These are phyloP conservation scores for Neoscelio sp. DNA, from an alignment of 2,888 invertebrate genomes.

Conservation along the genomic window DNA sequence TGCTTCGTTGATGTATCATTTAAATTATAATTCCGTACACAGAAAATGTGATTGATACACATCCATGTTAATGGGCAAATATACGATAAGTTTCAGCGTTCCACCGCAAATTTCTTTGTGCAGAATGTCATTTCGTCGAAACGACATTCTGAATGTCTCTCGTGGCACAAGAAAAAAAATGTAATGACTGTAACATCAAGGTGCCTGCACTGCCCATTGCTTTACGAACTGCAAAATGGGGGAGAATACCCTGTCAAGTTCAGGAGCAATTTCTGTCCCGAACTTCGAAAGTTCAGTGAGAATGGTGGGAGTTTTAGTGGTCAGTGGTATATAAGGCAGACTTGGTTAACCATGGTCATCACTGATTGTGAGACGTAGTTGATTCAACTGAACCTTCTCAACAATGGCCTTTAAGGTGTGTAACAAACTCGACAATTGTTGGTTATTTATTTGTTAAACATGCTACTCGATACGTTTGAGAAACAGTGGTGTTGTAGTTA, in stretches of 20 bases:
- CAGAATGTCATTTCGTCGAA: slow-evolving; percentile 23
- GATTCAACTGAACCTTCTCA: slow-evolving; percentile 78
- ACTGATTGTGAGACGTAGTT: slow-evolving; percentile 76
- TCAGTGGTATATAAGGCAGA: slow-evolving; percentile 79
- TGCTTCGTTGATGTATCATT: too few species aligned
- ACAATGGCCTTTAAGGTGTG: slow-evolving; percentile 82
- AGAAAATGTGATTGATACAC: too few species aligned
- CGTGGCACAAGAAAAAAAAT: slow-evolving; percentile 29
- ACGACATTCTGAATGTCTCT: slow-evolving; percentile 42
- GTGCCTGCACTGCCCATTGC: slow-evolving; percentile 14
- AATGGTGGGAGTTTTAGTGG: slow-evolving; percentile 69
- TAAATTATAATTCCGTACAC: not conserved
- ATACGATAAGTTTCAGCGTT: too few species aligned
- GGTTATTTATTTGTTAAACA: slow-evolving; percentile 3
- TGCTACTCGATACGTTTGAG: too few species aligned
- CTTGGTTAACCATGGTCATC: slow-evolving; percentile 77
- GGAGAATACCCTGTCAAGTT: slow-evolving; percentile 70
- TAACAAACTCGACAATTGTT: slow-evolving; percentile 62
- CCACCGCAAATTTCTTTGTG: slow-evolving; percentile 43
- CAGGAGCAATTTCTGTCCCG: slow-evolving; percentile 70
- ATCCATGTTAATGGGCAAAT: too few species aligned
- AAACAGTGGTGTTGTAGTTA: too few species aligned
- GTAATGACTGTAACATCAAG: slow-evolving; percentile 48
- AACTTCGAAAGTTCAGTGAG: slow-evolving; percentile 68
- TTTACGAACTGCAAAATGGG: slow-evolving; percentile 58